These are phyloP conservation scores for Pterocles orientalis DNA, from an alignment of 2,113 vertebrate species.

Conservation along the genomic window DNA sequence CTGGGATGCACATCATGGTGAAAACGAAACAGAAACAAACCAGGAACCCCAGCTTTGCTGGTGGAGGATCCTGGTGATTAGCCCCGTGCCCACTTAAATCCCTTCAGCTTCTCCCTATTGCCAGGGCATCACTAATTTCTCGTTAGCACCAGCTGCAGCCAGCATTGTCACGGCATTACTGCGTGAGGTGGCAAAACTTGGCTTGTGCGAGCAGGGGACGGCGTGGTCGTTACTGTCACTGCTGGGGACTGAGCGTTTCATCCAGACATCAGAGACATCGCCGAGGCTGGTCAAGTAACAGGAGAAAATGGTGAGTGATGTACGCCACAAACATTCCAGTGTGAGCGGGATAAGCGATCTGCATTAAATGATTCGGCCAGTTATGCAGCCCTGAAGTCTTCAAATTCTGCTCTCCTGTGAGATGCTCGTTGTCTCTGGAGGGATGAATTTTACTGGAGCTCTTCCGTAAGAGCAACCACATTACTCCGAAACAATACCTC, in stretches of 20 bases:
- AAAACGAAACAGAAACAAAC: background rate
- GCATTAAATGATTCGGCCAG: accelerated
- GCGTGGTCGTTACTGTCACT: background rate
- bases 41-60: background rate
- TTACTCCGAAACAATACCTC: background rate
- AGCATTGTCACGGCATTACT: accelerated
- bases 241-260: background rate
- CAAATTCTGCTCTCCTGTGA: background rate
- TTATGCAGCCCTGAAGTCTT: background rate
- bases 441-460: background rate
- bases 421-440: background rate
- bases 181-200: no score
- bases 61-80: no score
- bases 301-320: background rate
- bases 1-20: accelerated
- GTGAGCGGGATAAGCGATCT: accelerated
- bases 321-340: background rate
- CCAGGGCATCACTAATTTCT: background rate
- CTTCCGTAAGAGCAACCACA: background rate
- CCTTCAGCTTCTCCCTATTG: background rate
- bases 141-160: background rate
- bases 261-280: background rate
- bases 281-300: no score
- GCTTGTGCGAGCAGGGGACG: background rate
- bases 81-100: accelerated